Evolutionary conservation across 2,888 invertebrate species (phyloP).

Genomic region (Tanytarsus gracilentus): DNA sequence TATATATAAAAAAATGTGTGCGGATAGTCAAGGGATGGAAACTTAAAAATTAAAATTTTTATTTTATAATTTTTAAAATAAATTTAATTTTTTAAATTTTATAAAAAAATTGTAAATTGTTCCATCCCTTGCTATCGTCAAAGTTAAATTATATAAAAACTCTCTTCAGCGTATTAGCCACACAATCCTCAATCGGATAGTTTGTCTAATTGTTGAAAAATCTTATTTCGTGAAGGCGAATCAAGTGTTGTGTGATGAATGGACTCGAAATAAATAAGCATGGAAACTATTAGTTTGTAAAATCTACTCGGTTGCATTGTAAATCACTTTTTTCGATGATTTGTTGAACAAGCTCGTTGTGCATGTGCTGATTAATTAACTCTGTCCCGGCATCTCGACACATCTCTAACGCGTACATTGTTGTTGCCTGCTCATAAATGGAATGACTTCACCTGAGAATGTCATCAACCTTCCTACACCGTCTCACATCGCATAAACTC

Average conservation of each 20-base stretch:
- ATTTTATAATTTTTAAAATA: no score
- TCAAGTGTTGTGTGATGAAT: constrained; percentile 12
- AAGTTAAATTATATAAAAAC: no score
- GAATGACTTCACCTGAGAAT: no score
- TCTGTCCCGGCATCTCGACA: not conserved
- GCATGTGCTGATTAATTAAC: constrained; percentile 9
- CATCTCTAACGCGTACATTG: not conserved
- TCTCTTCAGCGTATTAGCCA: no score
- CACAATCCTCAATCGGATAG: no score
- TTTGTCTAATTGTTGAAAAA: constrained; percentile 15
- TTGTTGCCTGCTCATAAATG: no score
- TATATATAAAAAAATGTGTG: no score
- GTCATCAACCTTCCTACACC: constrained; percentile 8
- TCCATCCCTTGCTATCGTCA: no score
- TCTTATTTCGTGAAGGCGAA: constrained; percentile 1
- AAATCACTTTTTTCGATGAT: constrained; percentile 15
- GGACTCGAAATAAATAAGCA: not conserved
- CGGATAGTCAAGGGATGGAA: no score
- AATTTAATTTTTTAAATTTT: no score
- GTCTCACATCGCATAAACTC: not conserved
- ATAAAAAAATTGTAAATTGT: no score
- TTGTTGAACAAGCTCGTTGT: constrained; percentile 2
- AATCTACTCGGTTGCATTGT: not conserved
- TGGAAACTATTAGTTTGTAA: not conserved
- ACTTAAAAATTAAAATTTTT: no score